phyloP scores from a whole-genome alignment of 2,113 vertebrate genomes.

The Albula goreensis region DNA sequence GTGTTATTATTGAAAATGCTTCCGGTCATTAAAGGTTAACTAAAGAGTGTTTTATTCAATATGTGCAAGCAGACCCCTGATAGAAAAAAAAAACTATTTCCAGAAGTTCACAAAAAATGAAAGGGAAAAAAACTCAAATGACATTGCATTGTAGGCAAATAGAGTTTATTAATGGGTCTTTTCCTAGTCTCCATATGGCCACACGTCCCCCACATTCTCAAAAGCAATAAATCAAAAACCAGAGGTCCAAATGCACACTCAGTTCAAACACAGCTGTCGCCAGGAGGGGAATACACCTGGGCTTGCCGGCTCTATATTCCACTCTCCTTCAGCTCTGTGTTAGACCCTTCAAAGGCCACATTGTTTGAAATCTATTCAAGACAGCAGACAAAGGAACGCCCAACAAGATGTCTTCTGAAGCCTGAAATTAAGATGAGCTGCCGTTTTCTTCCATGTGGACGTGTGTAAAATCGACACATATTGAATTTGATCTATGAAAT shows the following conservation, averaged over 20 bases:
- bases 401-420: not conserved
- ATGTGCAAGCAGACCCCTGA: not conserved
- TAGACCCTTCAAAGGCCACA: not conserved
- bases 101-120: not conserved
- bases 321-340: not conserved
- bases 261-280: conserved; percentile 10
- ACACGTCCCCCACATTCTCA: conserved; percentile 31
- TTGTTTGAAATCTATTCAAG: not conserved
- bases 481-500: too few species aligned
- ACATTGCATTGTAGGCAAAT: conserved; percentile 30
- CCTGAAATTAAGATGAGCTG: not conserved
- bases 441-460: not conserved
- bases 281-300: conserved; percentile 18
- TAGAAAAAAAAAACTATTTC: not conserved
- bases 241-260: conserved; percentile 7
- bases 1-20: not conserved
- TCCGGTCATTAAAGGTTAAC: not conserved
- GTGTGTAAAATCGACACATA: not conserved
- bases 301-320: not conserved
- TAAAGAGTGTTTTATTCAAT: not conserved
- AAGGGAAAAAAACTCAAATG: not conserved
- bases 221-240: conserved; percentile 33
- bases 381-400: not conserved
- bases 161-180: conserved; percentile 30
- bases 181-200: conserved; percentile 34